A percentile compares a stretch with the other conserved stretches of the same genome.
phyloP scores from a whole-genome alignment of 2,888 invertebrate genomes.

The Corbicula japonica region DNA sequence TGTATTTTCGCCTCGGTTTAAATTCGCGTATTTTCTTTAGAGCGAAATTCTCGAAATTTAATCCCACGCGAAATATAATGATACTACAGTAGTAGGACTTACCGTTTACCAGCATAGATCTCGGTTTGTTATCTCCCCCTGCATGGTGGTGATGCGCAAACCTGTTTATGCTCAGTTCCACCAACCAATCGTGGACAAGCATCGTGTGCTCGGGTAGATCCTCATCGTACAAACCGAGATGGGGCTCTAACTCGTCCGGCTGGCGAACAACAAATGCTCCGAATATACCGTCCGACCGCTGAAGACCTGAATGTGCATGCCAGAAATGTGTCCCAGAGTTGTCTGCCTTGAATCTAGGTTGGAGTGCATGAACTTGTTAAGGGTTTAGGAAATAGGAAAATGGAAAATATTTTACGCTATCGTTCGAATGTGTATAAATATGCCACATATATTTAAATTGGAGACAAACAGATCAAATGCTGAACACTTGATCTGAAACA shows the following conservation, averaged over 20 bases:
- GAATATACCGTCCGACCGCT: constrained; percentile 78
- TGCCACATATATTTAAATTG: too few species aligned
- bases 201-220: constrained; percentile 96
- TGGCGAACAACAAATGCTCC: constrained; percentile 78
- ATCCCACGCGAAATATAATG: too few species aligned
- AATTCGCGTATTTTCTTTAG: too few species aligned
- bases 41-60: too few species aligned
- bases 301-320: constrained; percentile 80
- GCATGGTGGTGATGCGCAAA: constrained; percentile 95
- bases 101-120: constrained; percentile 94
- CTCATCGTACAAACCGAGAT: constrained; percentile 94
- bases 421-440: too few species aligned
- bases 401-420: too few species aligned
- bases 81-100: constrained; percentile 54
- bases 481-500: too few species aligned
- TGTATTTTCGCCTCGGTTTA: too few species aligned
- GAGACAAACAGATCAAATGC: too few species aligned
- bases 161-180: constrained; percentile 90
- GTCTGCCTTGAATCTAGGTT: constrained; percentile 79
- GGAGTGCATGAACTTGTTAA: too few species aligned
- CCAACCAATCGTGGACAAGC: constrained; percentile 94
- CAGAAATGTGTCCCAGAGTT: constrained; percentile 81
- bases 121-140: constrained; percentile 93
- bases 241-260: constrained; percentile 93
- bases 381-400: too few species aligned